Base-by-base conservation (phyloP, 2,797 vertebrate species). In the Myotis findleyi region DNA sequence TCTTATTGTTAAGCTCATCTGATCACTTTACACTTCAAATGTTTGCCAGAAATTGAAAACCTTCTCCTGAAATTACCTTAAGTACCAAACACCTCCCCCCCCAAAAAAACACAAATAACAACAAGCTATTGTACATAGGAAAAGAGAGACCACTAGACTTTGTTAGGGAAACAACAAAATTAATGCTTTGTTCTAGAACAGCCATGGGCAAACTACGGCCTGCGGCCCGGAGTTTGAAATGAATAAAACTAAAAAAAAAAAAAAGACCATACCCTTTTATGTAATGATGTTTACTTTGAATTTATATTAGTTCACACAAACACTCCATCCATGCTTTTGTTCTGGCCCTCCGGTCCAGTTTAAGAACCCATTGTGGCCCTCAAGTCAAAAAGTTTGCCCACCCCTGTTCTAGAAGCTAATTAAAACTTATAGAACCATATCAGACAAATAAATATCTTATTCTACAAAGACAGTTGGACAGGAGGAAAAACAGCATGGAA, bases 11-110 rank as follows among this genome's bases (percentile, higher is more conserved):
- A 84, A 84, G 3, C 3, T 55, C 81, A 51, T 49, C 17, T 79
- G 33, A 87, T 53, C 21, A 88, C 2, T 77, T 79, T 69, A 94
- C 11, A 84, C 89, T 59, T 96, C 5, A 93, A 66, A 49, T 73
- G 38, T 55, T 73, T 80, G 9, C 8, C 47, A 95, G 25, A 93
- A 94, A 81, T 8, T 25, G 23, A 89, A 90, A 38, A 73, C 2
- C 68, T 25, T 27, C 2, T 51, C 2, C 10, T 81, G 5, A 94
- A 91, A 73, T 76, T 77, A 36, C 11, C 7, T 33, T 25, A 87
- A 87, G 53, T 41, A 59, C 6, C 20, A 69, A 66, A 68, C 57
- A 27, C 11, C 25, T 0, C 4, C 57, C 11, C 2, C 57, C 57
- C 10, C 38, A 69, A 13, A 55, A 53, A 53, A 20, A 11, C 16